A percentile compares a stretch with the other conserved stretches of the same genome.
Evolutionary conservation across 92 coral and sea anemone species (phyloP).

Genomic region (Porites cylindrica): DNA sequence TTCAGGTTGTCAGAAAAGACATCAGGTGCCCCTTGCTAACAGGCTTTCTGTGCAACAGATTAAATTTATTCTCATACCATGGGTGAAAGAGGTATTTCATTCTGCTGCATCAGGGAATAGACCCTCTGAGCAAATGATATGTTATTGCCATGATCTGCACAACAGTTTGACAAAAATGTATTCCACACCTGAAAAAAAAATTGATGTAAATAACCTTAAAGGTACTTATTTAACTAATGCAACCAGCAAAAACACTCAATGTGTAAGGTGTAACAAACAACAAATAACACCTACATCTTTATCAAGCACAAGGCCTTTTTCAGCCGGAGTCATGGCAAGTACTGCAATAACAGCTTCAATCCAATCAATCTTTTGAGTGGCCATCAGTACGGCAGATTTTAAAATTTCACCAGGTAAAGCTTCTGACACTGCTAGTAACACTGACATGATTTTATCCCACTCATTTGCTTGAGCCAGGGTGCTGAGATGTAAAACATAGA

Average conservation of each 20-base stretch:
- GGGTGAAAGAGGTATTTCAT: conserved; percentile 43
- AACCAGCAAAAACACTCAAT: background rate
- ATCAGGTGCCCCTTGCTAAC: too few species aligned
- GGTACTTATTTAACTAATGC: too few species aligned
- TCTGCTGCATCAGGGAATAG: conserved; percentile 63
- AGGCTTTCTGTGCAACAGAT: too few species aligned
- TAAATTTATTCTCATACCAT: conserved; percentile 54
- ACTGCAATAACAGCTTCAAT: conserved; percentile 7
- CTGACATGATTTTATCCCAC: conserved; percentile 36
- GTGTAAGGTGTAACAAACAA: background rate
- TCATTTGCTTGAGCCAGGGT: conserved; percentile 9
- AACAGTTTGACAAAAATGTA: conserved; percentile 4
- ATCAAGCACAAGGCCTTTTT: conserved; percentile 8
- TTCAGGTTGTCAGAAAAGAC: too few species aligned
- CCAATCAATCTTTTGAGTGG: conserved; percentile 25
- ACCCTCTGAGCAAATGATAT: conserved; percentile 12
- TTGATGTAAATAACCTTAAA: too few species aligned
- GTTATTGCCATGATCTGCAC: background rate
- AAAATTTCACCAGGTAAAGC: conserved; percentile 14
- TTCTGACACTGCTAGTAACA: background rate
- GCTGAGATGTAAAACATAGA: background rate
- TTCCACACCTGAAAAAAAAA: conserved; percentile 34
- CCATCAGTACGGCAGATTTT: conserved; percentile 6
- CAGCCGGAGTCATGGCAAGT: conserved; percentile 18
- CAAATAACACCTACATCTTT: conserved; percentile 12